Percentiles rank a stretch among this genome's conserved stretches.
These are phyloP conservation scores for Blomia tropicalis DNA, from an alignment of 2,888 invertebrate species.

Conservation along the genomic window DNA sequence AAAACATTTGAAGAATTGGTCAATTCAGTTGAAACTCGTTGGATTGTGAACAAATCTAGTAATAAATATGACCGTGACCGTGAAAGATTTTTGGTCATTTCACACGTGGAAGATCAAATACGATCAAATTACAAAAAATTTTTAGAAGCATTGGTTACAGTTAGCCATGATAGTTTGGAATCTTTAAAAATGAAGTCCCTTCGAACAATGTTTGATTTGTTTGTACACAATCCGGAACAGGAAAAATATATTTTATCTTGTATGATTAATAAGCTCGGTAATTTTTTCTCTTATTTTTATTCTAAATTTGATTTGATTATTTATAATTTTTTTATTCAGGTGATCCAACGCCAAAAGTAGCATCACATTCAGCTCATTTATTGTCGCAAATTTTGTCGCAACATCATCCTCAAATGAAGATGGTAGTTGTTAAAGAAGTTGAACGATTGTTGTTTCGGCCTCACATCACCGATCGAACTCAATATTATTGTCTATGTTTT, in stretches of 20 bases:
- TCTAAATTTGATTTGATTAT: conserved; percentile 71
- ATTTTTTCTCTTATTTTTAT: conserved; percentile 70
- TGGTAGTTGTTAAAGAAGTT: conserved; percentile 65
- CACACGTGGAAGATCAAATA: conserved; percentile 78
- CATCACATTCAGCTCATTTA: conserved; percentile 69
- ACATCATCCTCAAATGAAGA: conserved; percentile 78
- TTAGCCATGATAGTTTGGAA: conserved; percentile 61
- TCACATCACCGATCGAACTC: conserved; percentile 66
- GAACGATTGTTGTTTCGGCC: conserved; percentile 74
- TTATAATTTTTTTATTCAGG: conserved; percentile 55
- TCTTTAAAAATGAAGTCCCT: conserved; percentile 64
- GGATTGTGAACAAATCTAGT: conserved; percentile 24
- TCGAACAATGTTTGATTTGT: conserved; percentile 50
- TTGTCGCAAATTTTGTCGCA: conserved; percentile 58
- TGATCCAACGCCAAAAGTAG: conserved; percentile 72
- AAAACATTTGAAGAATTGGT: conserved; percentile 32
- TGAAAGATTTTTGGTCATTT: conserved; percentile 36
- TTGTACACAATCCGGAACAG: conserved; percentile 63
- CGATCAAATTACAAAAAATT: conserved; percentile 57
- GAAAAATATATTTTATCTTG: conserved; percentile 62
- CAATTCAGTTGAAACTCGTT: not conserved
- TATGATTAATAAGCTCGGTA: conserved; percentile 86
- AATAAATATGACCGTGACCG: conserved; percentile 22
- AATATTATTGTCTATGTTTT: conserved; percentile 84
- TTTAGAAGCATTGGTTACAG: conserved; percentile 51